Percentiles rank a stretch among this genome's conserved stretches.
Evolutionary conservation across 2,888 invertebrate genomes (phyloP).

Genomic region (Ditula angustiorana): DNA sequence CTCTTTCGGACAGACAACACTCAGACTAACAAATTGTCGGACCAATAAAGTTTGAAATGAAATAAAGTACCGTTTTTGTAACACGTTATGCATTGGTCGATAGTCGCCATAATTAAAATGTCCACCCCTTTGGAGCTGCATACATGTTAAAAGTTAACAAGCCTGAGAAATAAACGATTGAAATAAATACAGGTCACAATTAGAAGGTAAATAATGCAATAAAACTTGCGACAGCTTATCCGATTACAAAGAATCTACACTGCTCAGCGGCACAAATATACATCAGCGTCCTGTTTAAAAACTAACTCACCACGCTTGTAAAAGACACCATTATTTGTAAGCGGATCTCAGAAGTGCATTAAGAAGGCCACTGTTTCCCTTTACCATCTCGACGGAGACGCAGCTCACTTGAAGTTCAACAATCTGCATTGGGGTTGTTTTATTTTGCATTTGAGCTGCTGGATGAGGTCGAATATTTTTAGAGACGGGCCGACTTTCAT

Average conservation of each 20-base stretch:
- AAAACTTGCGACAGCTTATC: constrained; percentile 24
- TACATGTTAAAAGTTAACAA: not conserved
- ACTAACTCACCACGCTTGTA: constrained; percentile 20
- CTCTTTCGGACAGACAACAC: not conserved
- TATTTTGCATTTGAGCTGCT: constrained; percentile 94
- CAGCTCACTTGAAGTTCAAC: constrained; percentile 59
- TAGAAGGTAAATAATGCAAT: constrained; percentile 20
- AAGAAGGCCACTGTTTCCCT: constrained; percentile 37
- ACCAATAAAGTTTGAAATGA: too few relatives aligned
- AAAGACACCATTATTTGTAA: constrained; percentile 37
- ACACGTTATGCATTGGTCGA: not conserved
- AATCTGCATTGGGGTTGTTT: constrained; percentile 89
- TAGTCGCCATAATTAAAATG: not conserved
- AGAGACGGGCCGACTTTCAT: constrained; percentile 98
- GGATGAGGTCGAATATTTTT: constrained; percentile 96
- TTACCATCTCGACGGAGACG: not conserved
- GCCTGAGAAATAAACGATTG: not conserved
- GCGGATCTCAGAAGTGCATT: constrained; percentile 34
- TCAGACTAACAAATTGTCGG: not conserved
- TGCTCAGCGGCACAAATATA: constrained; percentile 6
- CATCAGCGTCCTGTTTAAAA: not conserved
- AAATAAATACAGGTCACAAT: not conserved
- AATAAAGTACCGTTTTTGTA: not conserved
- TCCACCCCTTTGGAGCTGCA: not conserved
- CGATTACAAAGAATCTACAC: constrained; percentile 26